Evolutionary conservation across 2,888 invertebrate species (phyloP).

Genomic region (Agrochola circellaris): DNA sequence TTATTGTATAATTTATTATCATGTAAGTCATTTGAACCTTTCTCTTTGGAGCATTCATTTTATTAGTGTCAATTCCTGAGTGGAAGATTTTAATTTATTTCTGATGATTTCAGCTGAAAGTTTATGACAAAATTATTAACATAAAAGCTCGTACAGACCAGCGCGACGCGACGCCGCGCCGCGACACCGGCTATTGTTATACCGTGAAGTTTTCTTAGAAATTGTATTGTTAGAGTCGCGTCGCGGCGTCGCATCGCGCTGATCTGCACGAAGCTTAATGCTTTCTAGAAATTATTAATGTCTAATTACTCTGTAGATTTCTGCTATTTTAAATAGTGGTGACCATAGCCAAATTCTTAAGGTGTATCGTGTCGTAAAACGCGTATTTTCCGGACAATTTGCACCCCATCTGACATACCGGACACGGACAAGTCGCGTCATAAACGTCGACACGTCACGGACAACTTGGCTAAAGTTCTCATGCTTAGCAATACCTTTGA

Average conservation of each 20-base stretch:
- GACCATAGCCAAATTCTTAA: constrained; percentile 34
- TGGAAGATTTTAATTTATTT: constrained; percentile 2
- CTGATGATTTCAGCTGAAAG: background rate
- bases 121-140: background rate
- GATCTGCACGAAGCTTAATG: too few species aligned
- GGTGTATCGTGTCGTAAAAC: constrained; percentile 19
- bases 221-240: too few species aligned
- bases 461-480: constrained; percentile 17
- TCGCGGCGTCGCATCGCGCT: too few species aligned
- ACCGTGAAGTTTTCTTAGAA: too few species aligned
- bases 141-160: too few species aligned
- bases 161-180: too few species aligned
- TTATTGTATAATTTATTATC: background rate
- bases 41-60: background rate
- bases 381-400: constrained; percentile 39
- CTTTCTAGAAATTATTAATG: too few species aligned
- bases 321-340: background rate
- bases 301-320: background rate
- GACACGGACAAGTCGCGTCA: constrained; percentile 39
- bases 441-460: constrained; percentile 8
- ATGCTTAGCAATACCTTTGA: background rate
- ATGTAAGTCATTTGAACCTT: background rate
- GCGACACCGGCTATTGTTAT: too few species aligned
- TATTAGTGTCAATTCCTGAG: background rate
- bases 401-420: constrained; percentile 17